Evolutionary conservation across 2,888 invertebrate genomes (phyloP), one percentile per base, ranked within the genome.

Genomic region (Pteria penguin): DNA sequence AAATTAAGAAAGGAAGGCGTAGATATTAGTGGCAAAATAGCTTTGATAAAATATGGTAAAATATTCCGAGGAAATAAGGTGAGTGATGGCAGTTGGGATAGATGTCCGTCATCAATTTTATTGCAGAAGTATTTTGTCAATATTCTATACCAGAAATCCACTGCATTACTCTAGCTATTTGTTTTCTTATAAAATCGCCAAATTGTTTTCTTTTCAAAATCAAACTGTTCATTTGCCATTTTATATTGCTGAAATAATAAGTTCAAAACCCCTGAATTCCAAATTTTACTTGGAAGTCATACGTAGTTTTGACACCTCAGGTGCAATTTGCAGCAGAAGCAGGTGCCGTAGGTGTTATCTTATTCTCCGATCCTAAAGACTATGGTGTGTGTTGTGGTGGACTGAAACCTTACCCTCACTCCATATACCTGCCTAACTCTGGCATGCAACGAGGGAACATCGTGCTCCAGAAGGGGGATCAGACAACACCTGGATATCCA

Each of bases 41-140:
- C 93, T 2, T 82, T 94, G 69, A 92, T 93, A 75, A 87, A 93
- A 68, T 93, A 93, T 78, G 93, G 93, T 22, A 84, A 88, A 26
- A 89, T 91, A 4, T 92, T 86, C 80, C 85, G 92, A 4, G 91
- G 91, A n/a, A 91, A 92, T 67, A 92, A 87, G 86, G 88, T 89
- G 71, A 31, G 24, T 2, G 33, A n/a, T n/a, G n/a, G n/a, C n/a
- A n/a, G n/a, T n/a, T n/a, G n/a, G n/a, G n/a, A n/a, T n/a, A n/a
- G n/a, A n/a, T 24, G n/a, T 14, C 31, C 1, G 18, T n/a, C 14
- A 29, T 61, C 8, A 22, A 5, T 29, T 61, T 61, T 29, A 27
- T 26, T 18, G 18, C 45, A n/a, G n/a, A n/a, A n/a, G n/a, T n/a
- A n/a, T n/a, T n/a, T n/a, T n/a, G n/a, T n/a, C n/a, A n/a, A n/a